phyloP scores from a whole-genome alignment of 2,888 invertebrate species.

The Lepidocyrtinus sp. region DNA sequence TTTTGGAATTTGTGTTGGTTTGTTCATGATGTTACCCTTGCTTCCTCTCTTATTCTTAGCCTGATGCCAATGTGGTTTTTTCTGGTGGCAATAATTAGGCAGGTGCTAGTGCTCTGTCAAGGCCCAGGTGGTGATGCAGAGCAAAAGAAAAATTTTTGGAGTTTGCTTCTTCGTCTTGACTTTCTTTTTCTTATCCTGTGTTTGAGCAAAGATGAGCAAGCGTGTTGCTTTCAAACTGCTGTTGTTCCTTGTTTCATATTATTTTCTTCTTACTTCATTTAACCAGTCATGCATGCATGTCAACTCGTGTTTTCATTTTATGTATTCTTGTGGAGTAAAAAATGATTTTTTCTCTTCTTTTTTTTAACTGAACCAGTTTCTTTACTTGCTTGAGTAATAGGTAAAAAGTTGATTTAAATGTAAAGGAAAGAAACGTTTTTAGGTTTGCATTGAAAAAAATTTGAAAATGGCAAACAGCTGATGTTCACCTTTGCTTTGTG shows the following conservation, averaged over 20 bases:
- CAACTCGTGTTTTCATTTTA: conserved; percentile 26
- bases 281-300: conserved; percentile 38
- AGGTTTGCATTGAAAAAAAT: conserved; percentile 26
- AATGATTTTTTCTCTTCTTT: conserved; percentile 6
- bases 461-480: conserved; percentile 34
- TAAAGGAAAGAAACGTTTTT: conserved; percentile 24
- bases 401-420: conserved; percentile 19
- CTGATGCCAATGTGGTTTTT: conserved; percentile 61
- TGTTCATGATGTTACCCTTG: conserved; percentile 54
- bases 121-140: conserved; percentile 53
- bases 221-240: conserved; percentile 44
- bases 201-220: not conserved
- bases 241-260: conserved; percentile 2
- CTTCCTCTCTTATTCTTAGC: conserved; percentile 46
- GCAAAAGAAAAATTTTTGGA: conserved; percentile 15
- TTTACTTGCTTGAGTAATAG: conserved; percentile 15
- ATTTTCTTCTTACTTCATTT: conserved; percentile 29
- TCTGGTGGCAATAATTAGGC: conserved; percentile 58
- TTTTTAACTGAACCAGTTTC: conserved; percentile 34
- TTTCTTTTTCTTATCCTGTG: conserved; percentile 23
- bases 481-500: conserved; percentile 20
- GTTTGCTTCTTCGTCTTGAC: conserved; percentile 15
- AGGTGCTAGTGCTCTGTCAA: conserved; percentile 55
- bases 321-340: conserved; percentile 8
- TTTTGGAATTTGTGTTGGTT: conserved; percentile 62